A percentile compares a stretch with the other conserved stretches of the same genome.
phyloP scores from a whole-genome alignment of 2,888 invertebrate species.

The Coecobrya sp. region DNA sequence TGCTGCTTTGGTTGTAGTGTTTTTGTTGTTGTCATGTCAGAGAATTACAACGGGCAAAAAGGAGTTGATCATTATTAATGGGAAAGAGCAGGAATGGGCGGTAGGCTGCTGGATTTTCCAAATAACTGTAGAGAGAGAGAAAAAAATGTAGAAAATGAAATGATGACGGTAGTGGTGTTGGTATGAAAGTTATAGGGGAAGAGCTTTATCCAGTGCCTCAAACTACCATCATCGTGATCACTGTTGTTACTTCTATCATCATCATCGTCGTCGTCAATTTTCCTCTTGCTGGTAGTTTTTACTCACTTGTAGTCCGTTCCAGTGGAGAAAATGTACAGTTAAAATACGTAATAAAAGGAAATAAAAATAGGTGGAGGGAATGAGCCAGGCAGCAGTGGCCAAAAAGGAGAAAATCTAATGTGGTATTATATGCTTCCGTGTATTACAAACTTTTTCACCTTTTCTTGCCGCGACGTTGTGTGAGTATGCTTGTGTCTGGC shows the following conservation, averaged over 20 bases:
- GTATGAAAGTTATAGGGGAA: conserved; percentile 17
- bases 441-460: conserved; percentile 33
- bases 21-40: conserved; percentile 78
- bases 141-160: conserved; percentile 54
- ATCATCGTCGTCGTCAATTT: conserved; percentile 7
- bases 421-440: conserved; percentile 34
- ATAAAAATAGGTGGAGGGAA: conserved; percentile 56
- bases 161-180: conserved; percentile 56
- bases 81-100: conserved; percentile 78
- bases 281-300: conserved; percentile 37
- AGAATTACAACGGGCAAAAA: conserved; percentile 78
- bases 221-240: conserved; percentile 70
- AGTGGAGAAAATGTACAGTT: conserved; percentile 41
- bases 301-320: conserved; percentile 15
- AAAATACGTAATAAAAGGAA: conserved; percentile 59
- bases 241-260: conserved; percentile 63
- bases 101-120: conserved; percentile 73
- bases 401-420: conserved; percentile 49
- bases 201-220: conserved; percentile 52
- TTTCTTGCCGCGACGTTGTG: not conserved
- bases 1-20: conserved; percentile 7
- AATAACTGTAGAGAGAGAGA: conserved; percentile 54
- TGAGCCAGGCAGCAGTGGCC: not conserved
- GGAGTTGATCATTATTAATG: conserved; percentile 81
- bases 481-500: not conserved